phyloP scores from a whole-genome alignment of 2,113 vertebrate species.

The Perca fluviatilis region DNA sequence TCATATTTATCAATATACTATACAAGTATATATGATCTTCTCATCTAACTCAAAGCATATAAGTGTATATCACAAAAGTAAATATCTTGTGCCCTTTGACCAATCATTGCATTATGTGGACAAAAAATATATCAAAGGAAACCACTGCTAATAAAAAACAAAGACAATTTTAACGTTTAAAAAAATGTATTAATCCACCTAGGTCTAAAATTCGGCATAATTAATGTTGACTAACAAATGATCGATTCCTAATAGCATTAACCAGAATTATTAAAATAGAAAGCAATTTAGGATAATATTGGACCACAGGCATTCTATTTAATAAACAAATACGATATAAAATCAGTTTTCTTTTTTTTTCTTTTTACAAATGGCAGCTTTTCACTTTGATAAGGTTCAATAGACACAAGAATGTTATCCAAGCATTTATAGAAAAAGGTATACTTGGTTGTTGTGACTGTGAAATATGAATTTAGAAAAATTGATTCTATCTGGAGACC shows the following conservation, averaged over 20 bases:
- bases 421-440: not conserved
- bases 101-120: not conserved
- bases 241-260: not conserved
- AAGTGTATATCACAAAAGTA: not conserved
- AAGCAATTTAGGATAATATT: not conserved
- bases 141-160: not conserved
- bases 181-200: not conserved
- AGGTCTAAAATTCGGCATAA: not conserved
- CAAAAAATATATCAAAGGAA: not conserved
- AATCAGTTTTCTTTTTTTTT: not conserved
- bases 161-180: not conserved
- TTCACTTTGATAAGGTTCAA: not conserved
- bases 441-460: not conserved
- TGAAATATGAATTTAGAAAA: constrained; percentile 39
- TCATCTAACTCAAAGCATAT: not conserved
- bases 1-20: not conserved
- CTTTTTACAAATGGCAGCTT: not conserved
- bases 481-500: constrained; percentile 30
- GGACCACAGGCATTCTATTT: not conserved
- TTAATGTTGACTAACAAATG: not conserved
- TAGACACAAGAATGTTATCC: not conserved
- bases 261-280: not conserved
- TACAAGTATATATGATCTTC: not conserved
- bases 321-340: not conserved
- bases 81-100: not conserved